Conservation (phyloP, 2,888 invertebrate species). For the Polylopha cassiicola region DNA sequence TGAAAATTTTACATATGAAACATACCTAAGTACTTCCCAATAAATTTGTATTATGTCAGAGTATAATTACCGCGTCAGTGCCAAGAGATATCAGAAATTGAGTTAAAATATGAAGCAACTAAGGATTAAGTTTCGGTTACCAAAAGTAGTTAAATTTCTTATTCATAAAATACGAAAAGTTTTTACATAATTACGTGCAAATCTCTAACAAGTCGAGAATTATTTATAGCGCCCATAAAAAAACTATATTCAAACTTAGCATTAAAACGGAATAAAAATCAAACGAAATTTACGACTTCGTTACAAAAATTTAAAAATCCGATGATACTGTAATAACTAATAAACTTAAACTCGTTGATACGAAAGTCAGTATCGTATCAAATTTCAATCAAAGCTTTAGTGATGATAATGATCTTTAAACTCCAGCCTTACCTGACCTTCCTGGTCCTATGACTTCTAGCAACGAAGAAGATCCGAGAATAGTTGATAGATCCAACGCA, state of each 20-base stretch:
- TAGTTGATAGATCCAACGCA: constrained; percentile 31
- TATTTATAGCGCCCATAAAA: constrained; percentile 10
- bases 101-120: no score
- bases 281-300: constrained; percentile 11
- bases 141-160: no score
- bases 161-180: no score
- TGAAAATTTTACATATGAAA: no score
- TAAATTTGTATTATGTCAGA: no score
- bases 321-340: constrained; percentile 14
- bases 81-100: no score
- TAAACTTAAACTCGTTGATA: constrained; percentile 24
- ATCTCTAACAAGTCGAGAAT: neutral
- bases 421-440: constrained; percentile 23
- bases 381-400: constrained; percentile 52
- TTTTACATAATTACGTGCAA: constrained; percentile 1
- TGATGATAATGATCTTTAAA: constrained; percentile 40
- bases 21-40: no score
- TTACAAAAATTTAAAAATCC: constrained; percentile 7
- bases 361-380: constrained; percentile 39
- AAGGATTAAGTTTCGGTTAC: no score
- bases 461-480: constrained; percentile 9
- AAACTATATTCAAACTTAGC: constrained; percentile 27
- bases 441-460: constrained; percentile 9
- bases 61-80: no score
- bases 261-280: constrained; percentile 16